Base-by-base conservation (phyloP, 2,888 invertebrate species). In the Chelonus formosanus region DNA sequence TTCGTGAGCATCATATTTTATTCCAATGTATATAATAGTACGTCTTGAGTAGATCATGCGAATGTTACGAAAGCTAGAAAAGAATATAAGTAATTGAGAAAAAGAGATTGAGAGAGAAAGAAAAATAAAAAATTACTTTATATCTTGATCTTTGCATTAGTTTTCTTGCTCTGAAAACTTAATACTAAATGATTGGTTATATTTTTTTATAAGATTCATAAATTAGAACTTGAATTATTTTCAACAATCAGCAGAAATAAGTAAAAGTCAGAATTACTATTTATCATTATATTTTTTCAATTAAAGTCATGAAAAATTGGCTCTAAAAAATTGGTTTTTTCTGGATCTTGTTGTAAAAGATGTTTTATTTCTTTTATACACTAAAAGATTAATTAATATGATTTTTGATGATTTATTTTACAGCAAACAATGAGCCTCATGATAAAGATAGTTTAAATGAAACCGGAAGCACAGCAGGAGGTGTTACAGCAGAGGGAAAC, bases 371-470 rank as follows among this genome's bases (percentile, higher is more conserved):
- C 2, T 20, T 20, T 20, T 1, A 20, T 20, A 20, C 20, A 20
- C 20, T 20, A 20, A 20, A 20, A 20, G 1, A 20, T 20, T 20
- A 20, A 20, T 20, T 20, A 20, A 20, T 2, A 20, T 20, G 20
- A n/a, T n/a, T n/a, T n/a, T n/a, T n/a, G n/a, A n/a, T n/a, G n/a
- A 20, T 20, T 20, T 20, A 47, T 47, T 47, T 65, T 64, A 5
- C 80, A 86, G 85, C 80, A 71, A 84, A 81, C 78, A 84, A 84
- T 78, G 86, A 86, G 70, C 83, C 85, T 58, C 84, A 84, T 60
- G 86, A 86, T 70, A 84, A 84, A 71, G 86, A 86, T 75, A 86
- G 86, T 70, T 74, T 86, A 78, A 86, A 86, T 81, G 85, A 85
- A 67, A 84, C 85, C 64, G 82, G 81, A 71, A 84, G 84, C 65